Conservation (phyloP, 1,140 invertebrate species). For the Drosophila parvula region DNA sequence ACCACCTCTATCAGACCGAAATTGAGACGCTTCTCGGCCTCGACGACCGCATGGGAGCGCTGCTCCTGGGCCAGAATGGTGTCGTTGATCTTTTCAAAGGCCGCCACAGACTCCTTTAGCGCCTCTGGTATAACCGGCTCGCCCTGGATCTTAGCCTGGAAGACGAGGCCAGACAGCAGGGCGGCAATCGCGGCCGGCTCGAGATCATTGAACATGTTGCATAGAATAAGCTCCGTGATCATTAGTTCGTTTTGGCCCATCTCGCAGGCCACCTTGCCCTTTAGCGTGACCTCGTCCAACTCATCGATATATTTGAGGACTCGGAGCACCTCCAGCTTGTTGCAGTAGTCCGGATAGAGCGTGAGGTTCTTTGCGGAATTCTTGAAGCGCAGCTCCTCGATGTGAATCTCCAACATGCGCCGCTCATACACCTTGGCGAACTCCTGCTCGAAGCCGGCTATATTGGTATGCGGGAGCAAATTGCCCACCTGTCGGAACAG, state of each 20-base stretch:
- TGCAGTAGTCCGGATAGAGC: slow-evolving; percentile 95
- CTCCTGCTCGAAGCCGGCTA: slow-evolving; percentile 88
- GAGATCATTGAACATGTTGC: slow-evolving; percentile 94
- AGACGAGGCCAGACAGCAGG: slow-evolving; percentile 95
- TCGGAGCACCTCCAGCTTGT: slow-evolving; percentile 92
- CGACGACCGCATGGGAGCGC: slow-evolving; percentile 58
- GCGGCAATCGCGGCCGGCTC: slow-evolving; percentile 96
- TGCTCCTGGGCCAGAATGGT: slow-evolving; percentile 73
- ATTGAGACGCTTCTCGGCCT: slow-evolving; percentile 87
- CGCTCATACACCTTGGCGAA: slow-evolving; percentile 90
- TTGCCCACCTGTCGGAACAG: slow-evolving; percentile 67
- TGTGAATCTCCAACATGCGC: slow-evolving; percentile 89
- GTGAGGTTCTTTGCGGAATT: slow-evolving; percentile 93
- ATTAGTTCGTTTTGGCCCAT: slow-evolving; percentile 97
- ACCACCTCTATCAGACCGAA: slow-evolving; percentile 97
- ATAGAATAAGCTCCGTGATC: slow-evolving; percentile 97
- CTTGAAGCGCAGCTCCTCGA: slow-evolving; percentile 89
- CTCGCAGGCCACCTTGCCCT: slow-evolving; percentile 97
- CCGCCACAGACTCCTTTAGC: slow-evolving; percentile 83
- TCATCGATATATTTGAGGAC: slow-evolving; percentile 90
- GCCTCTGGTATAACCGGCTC: slow-evolving; percentile 85
- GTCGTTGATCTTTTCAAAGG: slow-evolving; percentile 77
- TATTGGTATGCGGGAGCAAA: slow-evolving; percentile 83
- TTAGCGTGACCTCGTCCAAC: slow-evolving; percentile 90
- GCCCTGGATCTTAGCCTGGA: slow-evolving; percentile 91